Conservation (phyloP, 2,113 vertebrate species). For the Corythaixoides concolor region DNA sequence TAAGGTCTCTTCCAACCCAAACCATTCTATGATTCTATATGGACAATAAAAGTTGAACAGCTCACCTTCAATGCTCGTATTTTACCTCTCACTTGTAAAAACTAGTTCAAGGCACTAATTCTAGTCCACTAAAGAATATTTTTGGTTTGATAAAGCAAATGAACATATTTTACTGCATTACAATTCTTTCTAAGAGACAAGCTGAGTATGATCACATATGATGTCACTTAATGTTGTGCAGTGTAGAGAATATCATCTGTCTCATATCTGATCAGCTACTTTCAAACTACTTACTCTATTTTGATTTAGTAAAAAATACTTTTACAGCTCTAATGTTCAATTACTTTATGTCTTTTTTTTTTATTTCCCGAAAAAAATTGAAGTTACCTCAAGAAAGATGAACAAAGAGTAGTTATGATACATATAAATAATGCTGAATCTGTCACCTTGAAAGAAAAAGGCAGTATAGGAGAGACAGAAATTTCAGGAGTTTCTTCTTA, state of each 20-base stretch:
- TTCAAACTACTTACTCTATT: neutral
- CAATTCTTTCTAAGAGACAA: neutral
- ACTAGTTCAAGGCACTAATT: neutral
- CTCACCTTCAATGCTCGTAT: neutral
- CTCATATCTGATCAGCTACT: neutral
- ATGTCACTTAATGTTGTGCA: neutral
- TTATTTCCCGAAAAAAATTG: neutral
- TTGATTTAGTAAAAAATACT: neutral
- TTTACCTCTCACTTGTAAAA: neutral
- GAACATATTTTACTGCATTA: neutral
- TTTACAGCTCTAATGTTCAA: neutral
- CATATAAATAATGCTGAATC: neutral
- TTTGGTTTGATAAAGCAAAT: neutral
- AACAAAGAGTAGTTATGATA: neutral
- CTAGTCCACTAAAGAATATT: neutral
- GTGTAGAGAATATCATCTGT: neutral
- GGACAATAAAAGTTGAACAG: neutral
- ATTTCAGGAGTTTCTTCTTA: neutral
- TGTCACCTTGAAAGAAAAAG: neutral
- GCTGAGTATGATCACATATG: rapidly evolving
- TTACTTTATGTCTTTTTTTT: neutral
- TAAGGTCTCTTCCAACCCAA: no score
- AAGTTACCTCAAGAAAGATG: neutral
- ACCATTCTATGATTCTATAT: no score
- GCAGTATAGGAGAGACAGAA: neutral